Evolutionary conservation across 2,888 invertebrate genomes (phyloP).

Genomic region (Megamerina dolium): DNA sequence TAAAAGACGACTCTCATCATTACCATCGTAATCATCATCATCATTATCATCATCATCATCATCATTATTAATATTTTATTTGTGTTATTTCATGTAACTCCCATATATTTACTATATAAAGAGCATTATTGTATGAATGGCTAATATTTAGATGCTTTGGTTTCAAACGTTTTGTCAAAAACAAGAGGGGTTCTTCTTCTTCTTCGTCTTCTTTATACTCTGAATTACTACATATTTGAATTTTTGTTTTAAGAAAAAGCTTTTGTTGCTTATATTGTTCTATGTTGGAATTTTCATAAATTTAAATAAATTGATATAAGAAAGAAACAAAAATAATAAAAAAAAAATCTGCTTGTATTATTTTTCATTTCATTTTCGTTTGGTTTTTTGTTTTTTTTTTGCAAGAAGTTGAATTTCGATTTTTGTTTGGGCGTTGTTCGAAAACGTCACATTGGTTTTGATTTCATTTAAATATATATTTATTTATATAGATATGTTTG

Average conservation of each 20-base stretch:
- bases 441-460: constrained; percentile 45
- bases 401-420: constrained; percentile 53
- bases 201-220: neutral
- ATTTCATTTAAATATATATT: too few relatives aligned
- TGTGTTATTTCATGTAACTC: too few relatives aligned
- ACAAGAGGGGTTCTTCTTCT: constrained; percentile 19
- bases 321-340: constrained; percentile 24
- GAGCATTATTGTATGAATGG: too few relatives aligned
- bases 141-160: too few relatives aligned
- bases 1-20: too few relatives aligned
- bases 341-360: too few relatives aligned
- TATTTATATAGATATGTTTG: too few relatives aligned
- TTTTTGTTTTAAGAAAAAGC: constrained; percentile 11
- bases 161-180: too few relatives aligned
- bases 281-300: constrained; percentile 5
- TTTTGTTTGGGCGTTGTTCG: constrained; percentile 52
- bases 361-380: constrained; percentile 18
- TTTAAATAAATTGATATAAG: constrained; percentile 8
- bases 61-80: too few relatives aligned
- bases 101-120: too few relatives aligned
- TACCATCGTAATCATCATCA: too few relatives aligned
- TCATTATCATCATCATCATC: too few relatives aligned
- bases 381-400: constrained; percentile 29
- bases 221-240: neutral
- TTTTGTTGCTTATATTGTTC: constrained; percentile 7